Evolutionary conservation across 2,888 invertebrate species (phyloP).

Genomic region (Leptura quadrifasciata): DNA sequence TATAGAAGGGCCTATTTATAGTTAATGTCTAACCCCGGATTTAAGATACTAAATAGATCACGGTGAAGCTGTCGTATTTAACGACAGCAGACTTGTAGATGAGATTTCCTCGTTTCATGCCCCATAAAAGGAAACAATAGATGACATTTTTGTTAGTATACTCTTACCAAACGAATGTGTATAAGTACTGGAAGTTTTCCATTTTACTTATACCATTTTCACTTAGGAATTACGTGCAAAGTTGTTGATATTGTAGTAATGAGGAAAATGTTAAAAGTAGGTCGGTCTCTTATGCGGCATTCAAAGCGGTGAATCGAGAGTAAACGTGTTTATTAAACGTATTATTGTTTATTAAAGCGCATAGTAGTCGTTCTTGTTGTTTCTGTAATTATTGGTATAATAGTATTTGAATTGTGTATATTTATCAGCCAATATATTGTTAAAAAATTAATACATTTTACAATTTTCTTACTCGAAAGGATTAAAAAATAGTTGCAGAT

Average conservation of each 20-base stretch:
- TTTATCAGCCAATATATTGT: too few species aligned
- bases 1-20: constrained; percentile 3
- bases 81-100: background rate
- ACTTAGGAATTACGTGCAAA: constrained; percentile 5
- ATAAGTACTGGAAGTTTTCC: background rate
- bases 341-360: too few species aligned
- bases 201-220: background rate
- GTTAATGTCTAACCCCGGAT: constrained; percentile 2
- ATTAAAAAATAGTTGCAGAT: too few species aligned
- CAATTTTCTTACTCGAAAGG: too few species aligned
- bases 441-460: too few species aligned
- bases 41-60: constrained; percentile 3
- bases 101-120: background rate
- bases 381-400: too few species aligned
- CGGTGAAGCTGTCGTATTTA: background rate
- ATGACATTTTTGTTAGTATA: background rate
- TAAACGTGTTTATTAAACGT: too few species aligned
- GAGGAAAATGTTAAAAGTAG: background rate
- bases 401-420: too few species aligned
- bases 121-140: background rate
- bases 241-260: background rate
- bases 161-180: background rate
- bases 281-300: background rate
- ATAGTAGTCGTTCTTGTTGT: too few species aligned
- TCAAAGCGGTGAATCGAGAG: background rate